Conservation (phyloP, 2,797 vertebrate species). For the Oreortyx pictus region DNA sequence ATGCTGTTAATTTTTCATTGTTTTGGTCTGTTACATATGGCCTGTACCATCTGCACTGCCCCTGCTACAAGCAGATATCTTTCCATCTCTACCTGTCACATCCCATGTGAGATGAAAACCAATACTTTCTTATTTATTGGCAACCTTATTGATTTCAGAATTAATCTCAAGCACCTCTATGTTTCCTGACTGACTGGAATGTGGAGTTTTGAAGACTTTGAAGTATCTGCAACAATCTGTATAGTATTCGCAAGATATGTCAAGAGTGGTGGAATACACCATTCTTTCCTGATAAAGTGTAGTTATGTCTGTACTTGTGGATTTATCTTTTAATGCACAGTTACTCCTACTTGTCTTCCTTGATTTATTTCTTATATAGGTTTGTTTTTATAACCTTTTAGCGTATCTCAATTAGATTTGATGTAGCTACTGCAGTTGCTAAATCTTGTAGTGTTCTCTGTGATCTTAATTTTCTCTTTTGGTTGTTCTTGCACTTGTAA, state of each 20-base stretch:
- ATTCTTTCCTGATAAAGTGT: not conserved
- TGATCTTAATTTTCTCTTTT: not conserved
- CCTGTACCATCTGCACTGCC: not conserved
- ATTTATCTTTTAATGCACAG: not conserved
- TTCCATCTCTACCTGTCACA: not conserved
- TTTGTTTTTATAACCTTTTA: conserved; percentile 32
- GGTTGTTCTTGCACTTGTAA: not conserved
- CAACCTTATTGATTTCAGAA: not conserved
- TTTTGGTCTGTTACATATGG: conserved; percentile 4
- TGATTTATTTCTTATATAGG: conserved; percentile 12
- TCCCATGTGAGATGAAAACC: not conserved
- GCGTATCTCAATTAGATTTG: not conserved
- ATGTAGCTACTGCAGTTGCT: not conserved
- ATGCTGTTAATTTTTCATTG: not conserved
- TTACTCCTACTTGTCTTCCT: not conserved
- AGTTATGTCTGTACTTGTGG: not conserved
- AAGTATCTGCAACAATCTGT: not conserved
- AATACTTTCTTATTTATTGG: not conserved
- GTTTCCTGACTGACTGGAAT: not conserved
- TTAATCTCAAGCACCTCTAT: not conserved
- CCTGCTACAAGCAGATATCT: not conserved
- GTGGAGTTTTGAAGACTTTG: not conserved
- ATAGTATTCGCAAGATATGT: too few species aligned
- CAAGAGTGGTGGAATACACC: not conserved
- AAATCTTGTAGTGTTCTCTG: not conserved